phyloP scores from a whole-genome alignment of 1,140 invertebrate species.

The Papilio helenus region DNA sequence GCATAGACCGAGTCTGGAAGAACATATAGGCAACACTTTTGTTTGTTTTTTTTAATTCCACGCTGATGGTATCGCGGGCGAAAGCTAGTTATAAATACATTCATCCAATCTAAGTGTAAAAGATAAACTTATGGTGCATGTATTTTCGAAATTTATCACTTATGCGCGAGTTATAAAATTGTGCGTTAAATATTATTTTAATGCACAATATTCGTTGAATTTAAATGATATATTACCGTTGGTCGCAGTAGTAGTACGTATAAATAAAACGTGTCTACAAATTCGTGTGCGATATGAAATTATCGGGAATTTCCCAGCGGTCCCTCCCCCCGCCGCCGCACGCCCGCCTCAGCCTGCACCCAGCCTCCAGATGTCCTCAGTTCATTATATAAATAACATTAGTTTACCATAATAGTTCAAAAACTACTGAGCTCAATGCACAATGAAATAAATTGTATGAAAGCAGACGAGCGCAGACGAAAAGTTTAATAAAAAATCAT shows the following conservation, averaged over 20 bases:
- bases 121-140: neutral
- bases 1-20: too few relatives aligned
- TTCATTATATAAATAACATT: neutral
- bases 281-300: neutral
- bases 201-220: neutral
- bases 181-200: conserved; percentile 4
- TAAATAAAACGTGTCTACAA: conserved; percentile 11
- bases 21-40: too few relatives aligned
- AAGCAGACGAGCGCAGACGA: neutral
- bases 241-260: neutral
- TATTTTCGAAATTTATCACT: neutral
- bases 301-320: conserved; percentile 12
- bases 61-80: too few relatives aligned
- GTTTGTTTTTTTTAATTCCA: too few relatives aligned
- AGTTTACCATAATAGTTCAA: neutral
- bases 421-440: neutral
- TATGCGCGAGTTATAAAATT: neutral
- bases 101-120: neutral
- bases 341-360: neutral
- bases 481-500: too few relatives aligned
- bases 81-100: neutral
- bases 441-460: neutral
- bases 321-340: neutral
- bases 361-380: neutral
- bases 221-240: conserved; percentile 1